Percentiles rank a stretch among this genome's conserved stretches.
phyloP scores from a whole-genome alignment of 2,113 vertebrate genomes.

The Oryctolagus cuniculus region mOryCun1.1 NC_091434.1:136195001-136195500 shows the following conservation, averaged over 20 bases:
- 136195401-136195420: background rate
- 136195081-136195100: background rate
- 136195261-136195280: background rate
- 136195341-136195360: background rate
- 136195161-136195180: no score
- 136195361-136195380: background rate
- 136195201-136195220: background rate
- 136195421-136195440: background rate
- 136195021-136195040: background rate
- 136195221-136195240: background rate
- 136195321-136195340: background rate
- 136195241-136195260: background rate
- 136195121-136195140: background rate
- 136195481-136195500: background rate
- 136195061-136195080: conserved; percentile 26
- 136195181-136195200: no score
- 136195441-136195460: background rate
- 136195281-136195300: background rate
- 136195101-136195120: background rate
- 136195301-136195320: background rate
- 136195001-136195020: background rate
- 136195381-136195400: background rate
- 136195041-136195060: background rate
- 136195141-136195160: background rate
- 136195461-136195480: background rate